These are phyloP conservation scores for Cebus imitator DNA, from an alignment of 2,113 vertebrate species.

Conservation along the genomic window DNA sequence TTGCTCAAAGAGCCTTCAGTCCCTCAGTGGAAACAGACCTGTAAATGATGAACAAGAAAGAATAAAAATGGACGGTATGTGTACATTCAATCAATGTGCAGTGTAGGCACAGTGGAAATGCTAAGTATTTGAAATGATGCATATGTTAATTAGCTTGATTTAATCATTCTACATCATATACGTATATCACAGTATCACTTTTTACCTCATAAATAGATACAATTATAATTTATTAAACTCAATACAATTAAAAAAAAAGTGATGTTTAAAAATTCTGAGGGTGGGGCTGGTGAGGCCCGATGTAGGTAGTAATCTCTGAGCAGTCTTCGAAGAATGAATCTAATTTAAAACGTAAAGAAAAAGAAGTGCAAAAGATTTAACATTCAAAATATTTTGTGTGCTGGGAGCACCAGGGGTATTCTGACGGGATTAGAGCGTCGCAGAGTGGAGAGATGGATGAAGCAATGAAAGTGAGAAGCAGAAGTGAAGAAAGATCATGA, in stretches of 20 bases:
- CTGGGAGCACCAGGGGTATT: neutral
- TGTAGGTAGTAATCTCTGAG: neutral
- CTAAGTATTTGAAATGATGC: no score
- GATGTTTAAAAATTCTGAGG: neutral
- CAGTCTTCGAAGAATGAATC: neutral
- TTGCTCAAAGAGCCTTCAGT: neutral
- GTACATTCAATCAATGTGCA: neutral
- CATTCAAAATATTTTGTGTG: neutral
- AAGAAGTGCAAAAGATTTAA: neutral
- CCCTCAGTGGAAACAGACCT: neutral
- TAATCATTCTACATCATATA: neutral
- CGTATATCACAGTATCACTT: neutral
- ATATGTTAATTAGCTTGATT: neutral
- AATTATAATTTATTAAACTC: neutral
- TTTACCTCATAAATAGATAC: neutral
- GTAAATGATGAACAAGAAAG: neutral
- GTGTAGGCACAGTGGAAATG: neutral
- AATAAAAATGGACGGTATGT: neutral
- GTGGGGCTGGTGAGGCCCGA: neutral
- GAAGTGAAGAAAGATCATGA: neutral
- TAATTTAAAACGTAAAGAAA: neutral
- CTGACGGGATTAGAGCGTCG: neutral
- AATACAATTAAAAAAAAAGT: neutral
- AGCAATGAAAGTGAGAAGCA: neutral
- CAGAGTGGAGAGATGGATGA: neutral